phyloP scores from a whole-genome alignment of 2,888 invertebrate genomes.

The Stenotaenia linearis region DNA sequence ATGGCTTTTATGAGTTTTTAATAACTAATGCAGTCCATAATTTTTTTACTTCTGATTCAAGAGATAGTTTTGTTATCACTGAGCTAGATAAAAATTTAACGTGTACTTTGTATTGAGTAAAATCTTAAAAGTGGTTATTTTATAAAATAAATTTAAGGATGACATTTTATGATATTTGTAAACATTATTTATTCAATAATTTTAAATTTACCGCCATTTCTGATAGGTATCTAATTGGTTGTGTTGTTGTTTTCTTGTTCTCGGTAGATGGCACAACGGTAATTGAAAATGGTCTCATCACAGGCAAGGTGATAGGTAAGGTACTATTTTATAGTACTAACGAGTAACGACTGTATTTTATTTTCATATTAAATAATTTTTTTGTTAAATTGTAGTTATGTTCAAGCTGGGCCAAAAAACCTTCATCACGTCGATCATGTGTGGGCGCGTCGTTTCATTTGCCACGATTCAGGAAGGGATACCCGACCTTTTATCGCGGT shows the following conservation, averaged over 20 bases:
- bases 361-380: too few relatives aligned
- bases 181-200: too few relatives aligned
- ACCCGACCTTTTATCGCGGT: not conserved
- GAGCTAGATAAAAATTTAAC: not conserved
- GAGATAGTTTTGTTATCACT: not conserved
- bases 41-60: not conserved
- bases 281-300: too few relatives aligned
- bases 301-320: not conserved
- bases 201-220: not conserved
- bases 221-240: not conserved
- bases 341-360: not conserved
- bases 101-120: not conserved
- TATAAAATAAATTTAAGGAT: too few relatives aligned
- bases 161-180: too few relatives aligned
- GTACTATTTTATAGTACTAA: not conserved
- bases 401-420: not conserved
- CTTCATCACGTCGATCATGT: too few relatives aligned
- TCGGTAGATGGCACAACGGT: too few relatives aligned
- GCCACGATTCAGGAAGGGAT: not conserved
- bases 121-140: too few relatives aligned
- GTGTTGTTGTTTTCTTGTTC: not conserved
- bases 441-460: not conserved
- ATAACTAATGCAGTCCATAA: not conserved
- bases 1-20: not conserved
- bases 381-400: not conserved